Evolutionary conservation across 2,888 invertebrate species (phyloP).

Genomic region (Synanthedon formicaeformis): DNA sequence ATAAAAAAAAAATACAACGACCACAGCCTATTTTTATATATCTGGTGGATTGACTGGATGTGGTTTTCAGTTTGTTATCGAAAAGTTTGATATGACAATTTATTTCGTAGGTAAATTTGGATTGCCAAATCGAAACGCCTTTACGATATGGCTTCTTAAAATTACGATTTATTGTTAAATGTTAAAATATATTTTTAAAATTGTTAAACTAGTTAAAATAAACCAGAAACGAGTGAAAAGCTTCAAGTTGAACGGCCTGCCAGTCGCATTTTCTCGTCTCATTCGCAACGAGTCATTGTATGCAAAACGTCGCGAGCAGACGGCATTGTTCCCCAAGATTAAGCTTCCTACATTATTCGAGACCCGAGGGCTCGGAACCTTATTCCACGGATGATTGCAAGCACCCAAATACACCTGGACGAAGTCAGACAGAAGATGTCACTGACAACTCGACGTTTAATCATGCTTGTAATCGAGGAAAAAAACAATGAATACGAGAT

Average conservation of each 20-base stretch:
- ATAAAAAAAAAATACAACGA: slow-evolving; percentile 17
- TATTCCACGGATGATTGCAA: slow-evolving; percentile 53
- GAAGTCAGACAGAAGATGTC: slow-evolving; percentile 19
- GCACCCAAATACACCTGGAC: slow-evolving; percentile 23
- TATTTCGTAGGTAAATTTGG: neutral
- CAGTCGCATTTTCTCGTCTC: slow-evolving; percentile 32
- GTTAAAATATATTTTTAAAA: too few relatives aligned
- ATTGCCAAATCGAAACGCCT: too few relatives aligned
- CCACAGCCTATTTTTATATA: slow-evolving; percentile 13
- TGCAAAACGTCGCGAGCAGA: slow-evolving; percentile 61
- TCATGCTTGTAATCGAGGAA: slow-evolving; percentile 52
- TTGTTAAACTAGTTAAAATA: neutral
- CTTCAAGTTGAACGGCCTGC: slow-evolving; percentile 7
- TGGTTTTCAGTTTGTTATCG: neutral
- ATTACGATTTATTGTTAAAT: too few relatives aligned
- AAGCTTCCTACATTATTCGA: slow-evolving; percentile 53
- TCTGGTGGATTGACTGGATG: neutral
- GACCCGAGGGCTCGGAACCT: slow-evolving; percentile 33
- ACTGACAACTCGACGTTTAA: slow-evolving; percentile 38
- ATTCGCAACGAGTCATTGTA: slow-evolving; percentile 52
- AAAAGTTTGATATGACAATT: neutral
- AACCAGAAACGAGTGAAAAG: neutral
- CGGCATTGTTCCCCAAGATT: slow-evolving; percentile 61
- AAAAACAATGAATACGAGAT: slow-evolving; percentile 42
- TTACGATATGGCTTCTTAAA: too few relatives aligned